Base-by-base conservation (phyloP, 2,113 vertebrate genomes). In the Athene noctua region DNA sequence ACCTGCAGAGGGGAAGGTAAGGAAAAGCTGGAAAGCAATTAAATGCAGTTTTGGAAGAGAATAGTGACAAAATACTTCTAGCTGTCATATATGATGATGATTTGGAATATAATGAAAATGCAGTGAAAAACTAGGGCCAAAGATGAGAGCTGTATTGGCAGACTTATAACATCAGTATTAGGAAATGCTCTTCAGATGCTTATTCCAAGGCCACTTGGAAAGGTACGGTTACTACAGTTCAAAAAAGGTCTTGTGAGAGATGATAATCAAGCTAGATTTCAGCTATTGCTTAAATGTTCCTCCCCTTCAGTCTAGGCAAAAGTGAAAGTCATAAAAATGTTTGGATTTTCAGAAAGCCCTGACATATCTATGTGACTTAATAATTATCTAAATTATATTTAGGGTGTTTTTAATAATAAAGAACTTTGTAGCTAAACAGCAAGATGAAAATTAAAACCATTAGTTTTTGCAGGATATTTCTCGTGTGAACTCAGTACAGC, bases 151-250 rank as follows among this genome's bases (percentile, higher is more conserved):
- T 92, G 6, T 92, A 66, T 55, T 78, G 82, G 71, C 59, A 83
- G 82, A 49, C 78, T 66, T 86, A 77, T 52, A 65, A 44, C 44
- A 63, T 55, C 25, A 70, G 2, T 80, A 20, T 46, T 82, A 61
- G 68, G 52, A 81, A 84, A 32, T 92, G 36, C 87, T 85, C 51
- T 88, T 95, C 42, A 73, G 52, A 32, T 84, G 27, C 51, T 88
- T 23, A 52, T 93, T 86, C 36, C 42, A 81, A 90, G 67, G 59
- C 52, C 72, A 86, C 59, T 62, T 96, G 90, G 71, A 83, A 83
- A 85, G 42, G 36, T 67, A 17, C 5, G 17, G 59, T 74, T 86
- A 86, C 82, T 51, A 55, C 18, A 78, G 47, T 55, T 79, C 8
- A 40, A 47, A 82, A 82, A 74, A 86, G 13, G 11, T 49, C 13